These are phyloP conservation scores for Phytoseiulus persimilis DNA, from an alignment of 2,888 invertebrate species.

Conservation along the genomic window DNA sequence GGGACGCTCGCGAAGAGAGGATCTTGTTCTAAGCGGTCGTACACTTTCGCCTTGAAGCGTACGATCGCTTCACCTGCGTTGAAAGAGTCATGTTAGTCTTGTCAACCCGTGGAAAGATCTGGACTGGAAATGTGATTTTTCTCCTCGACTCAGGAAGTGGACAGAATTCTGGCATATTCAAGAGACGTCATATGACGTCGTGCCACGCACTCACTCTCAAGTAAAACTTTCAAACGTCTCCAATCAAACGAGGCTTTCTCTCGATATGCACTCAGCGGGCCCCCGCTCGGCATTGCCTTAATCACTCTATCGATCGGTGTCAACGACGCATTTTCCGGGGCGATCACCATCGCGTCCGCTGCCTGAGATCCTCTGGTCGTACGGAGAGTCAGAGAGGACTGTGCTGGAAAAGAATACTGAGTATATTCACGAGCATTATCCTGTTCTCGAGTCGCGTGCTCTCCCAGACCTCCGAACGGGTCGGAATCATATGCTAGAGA, in stretches of 20 bases:
- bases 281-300: slow-evolving; percentile 51
- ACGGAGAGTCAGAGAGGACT: not conserved
- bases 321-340: slow-evolving; percentile 15
- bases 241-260: slow-evolving; percentile 73
- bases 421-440: too few species aligned
- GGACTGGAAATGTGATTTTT: too few species aligned
- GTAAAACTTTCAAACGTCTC: slow-evolving; percentile 69
- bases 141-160: too few species aligned
- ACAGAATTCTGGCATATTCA: too few species aligned
- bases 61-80: slow-evolving; percentile 61
- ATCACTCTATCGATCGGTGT: slow-evolving; percentile 42
- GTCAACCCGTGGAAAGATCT: not conserved
- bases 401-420: not conserved
- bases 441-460: too few species aligned
- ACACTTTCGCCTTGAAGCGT: slow-evolving; percentile 68
- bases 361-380: not conserved
- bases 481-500: too few species aligned
- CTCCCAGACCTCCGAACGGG: too few species aligned
- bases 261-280: slow-evolving; percentile 70
- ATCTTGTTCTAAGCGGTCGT: slow-evolving; percentile 64
- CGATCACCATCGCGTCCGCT: not conserved
- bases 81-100: not conserved
- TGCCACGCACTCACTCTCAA: slow-evolving; percentile 54
- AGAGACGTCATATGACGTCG: not conserved
- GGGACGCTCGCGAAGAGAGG: slow-evolving; percentile 63